phyloP scores from a whole-genome alignment of 2,113 vertebrate genomes.

The Dasyornis broadbenti region DNA sequence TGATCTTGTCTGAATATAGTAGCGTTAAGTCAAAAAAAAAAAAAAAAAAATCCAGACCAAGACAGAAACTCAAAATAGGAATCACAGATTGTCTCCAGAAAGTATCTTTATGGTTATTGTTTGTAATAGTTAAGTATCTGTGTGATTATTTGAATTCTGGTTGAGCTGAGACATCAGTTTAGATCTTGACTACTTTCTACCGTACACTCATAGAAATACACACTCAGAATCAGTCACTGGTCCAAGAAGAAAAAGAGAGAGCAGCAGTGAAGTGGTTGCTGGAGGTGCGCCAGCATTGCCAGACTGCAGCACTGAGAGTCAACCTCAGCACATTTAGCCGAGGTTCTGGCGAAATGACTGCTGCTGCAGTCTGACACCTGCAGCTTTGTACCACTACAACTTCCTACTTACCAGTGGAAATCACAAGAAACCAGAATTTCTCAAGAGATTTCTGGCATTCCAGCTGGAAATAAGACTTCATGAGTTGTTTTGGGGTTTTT shows the following conservation, averaged over 20 bases:
- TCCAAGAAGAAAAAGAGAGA: background rate
- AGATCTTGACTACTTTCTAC: background rate
- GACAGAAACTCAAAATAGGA: background rate
- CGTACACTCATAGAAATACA: background rate
- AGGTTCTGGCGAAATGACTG: background rate
- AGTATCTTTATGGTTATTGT: background rate
- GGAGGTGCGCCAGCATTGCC: background rate
- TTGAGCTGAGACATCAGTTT: background rate
- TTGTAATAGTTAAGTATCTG: background rate
- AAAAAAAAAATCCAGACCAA: too few relatives aligned
- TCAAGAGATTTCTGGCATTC: background rate
- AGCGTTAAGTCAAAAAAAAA: background rate
- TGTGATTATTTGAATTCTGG: background rate
- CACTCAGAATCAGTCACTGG: background rate
- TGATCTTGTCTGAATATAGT: background rate
- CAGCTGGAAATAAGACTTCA: background rate
- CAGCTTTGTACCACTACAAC: background rate
- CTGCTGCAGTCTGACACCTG: background rate
- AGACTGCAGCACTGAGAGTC: background rate
- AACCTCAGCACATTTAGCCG: background rate
- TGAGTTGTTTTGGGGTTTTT: accelerated
- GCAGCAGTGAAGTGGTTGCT: background rate
- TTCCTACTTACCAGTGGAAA: background rate
- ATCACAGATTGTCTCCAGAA: background rate
- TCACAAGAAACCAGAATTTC: background rate